Base-by-base conservation (phyloP, 2,888 invertebrate species). In the Spilarctia lutea region DNA sequence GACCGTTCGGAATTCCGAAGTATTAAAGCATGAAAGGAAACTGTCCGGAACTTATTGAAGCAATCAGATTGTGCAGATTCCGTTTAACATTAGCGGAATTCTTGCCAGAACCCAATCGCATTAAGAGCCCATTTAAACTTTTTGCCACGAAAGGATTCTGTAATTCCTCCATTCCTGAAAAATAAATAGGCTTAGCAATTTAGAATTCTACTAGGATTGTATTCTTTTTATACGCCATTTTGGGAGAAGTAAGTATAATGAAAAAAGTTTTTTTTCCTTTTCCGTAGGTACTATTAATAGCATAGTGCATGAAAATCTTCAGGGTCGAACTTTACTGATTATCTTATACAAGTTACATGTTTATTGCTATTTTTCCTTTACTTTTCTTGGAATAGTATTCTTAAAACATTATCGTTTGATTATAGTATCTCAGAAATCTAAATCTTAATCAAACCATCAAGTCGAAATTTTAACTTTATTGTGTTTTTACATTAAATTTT, bases 31-130 rank as follows among this genome's bases (percentile, higher is more conserved):
- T 92, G 89, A 91, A 94, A 90, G 88, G 89, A 91, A 93, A 93
- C 91, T 93, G 93, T 90, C 91, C 90, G 90, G 91, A 94, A 94
- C 93, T 94, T 94, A 94, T 95, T 92, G 94, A 91, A 94, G 93
- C 92, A 93, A 93, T 93, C 92, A 92, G 94, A 94, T 94, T 93
- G 93, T 91, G 89, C 90, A 90, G 90, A 94, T 94, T 94, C 93
- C 94, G 91, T 91, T 93, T 89, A 92, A 94, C 92, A 94, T 94
- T 93, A 93, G 91, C 91, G 87, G 87, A 92, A 94, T 94, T 94
- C 93, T 92, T 94, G 88, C 88, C 86, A 87, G 90, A 91, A 93
- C 93, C 92, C 92, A 94, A 94, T 94, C 92, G 93, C 91, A 94
- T 94, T 94, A 94, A 91, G 91, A 89, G 90, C 88, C 92, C 91